Evolutionary conservation across 2,797 vertebrate species (phyloP), one percentile per base, ranked within the genome.

Genomic region (Triplophysa bombifrons): DNA sequence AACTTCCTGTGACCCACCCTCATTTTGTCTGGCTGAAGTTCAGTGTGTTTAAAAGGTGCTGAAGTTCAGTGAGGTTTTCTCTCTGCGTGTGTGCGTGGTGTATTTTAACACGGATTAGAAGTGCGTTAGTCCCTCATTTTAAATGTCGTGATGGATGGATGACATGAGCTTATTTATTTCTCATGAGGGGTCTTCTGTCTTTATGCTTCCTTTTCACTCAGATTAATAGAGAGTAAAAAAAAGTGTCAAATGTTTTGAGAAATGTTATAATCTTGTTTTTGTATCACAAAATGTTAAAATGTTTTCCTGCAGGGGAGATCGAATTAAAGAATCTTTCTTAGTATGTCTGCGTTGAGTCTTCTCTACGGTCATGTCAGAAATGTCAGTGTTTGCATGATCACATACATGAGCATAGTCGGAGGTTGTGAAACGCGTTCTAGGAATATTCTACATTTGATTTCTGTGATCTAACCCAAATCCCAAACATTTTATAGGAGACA

Each of bases 261-360:
- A 30, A 30, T 48, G 22, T 60, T n/a, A 27, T 68, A 58, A 67
- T 9, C 44, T 74, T 46, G 51, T 55, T 55, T 74, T 68, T 79
- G 68, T 80, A 60, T 80, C 34, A 64, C 74, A 60, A 53, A 12
- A 27, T 75, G 78, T 74, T 19, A 7, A 25, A 69, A 77, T 90
- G 91, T 90, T 91, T 89, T 89, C 67, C 65, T 89, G 63, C 9
- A 88, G 73, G 87, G 74, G 81, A 86, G 80, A 60, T 85, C 88
- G 85, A 91, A 93, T 91, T 90, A 93, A 94, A 93, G 88, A 92
- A 86, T 89, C 89, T 93, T 94, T 94, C 92, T 93, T 93, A 93
- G 74, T 90, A 91, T 6, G 4, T n/a, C 3, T 22, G 61, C 51
- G 55, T 61, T 1, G 2, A 8, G 1, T 65, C 16, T 61, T 14